phyloP scores from a whole-genome alignment of 2,888 invertebrate genomes.

The Cheilosia grossa region DNA sequence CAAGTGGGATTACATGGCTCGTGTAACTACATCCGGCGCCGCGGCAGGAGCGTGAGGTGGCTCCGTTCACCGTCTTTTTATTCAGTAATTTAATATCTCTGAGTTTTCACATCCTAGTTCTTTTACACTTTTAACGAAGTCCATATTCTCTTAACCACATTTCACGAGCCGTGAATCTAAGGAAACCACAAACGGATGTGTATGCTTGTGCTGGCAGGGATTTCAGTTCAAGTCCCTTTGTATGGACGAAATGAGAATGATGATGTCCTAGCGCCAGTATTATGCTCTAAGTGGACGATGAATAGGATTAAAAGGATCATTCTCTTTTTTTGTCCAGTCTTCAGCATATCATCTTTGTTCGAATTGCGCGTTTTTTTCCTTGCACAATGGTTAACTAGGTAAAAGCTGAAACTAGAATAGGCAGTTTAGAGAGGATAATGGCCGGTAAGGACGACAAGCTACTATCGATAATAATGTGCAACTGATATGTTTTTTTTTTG shows the following conservation, averaged over 20 bases:
- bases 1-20: constrained; percentile 32
- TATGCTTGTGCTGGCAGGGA: constrained; percentile 21
- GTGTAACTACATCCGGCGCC: constrained; percentile 10
- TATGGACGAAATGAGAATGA: constrained; percentile 27
- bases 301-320: constrained; percentile 53
- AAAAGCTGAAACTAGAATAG: constrained; percentile 3
- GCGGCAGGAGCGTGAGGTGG: neutral
- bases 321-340: neutral
- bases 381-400: neutral
- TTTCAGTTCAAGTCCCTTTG: constrained; percentile 21
- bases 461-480: constrained; percentile 24
- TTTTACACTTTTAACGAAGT: constrained; percentile 36
- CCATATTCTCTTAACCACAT: constrained; percentile 15
- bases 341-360: constrained; percentile 17
- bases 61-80: neutral
- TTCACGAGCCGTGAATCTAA: constrained; percentile 30
- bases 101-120: neutral
- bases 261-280: constrained; percentile 59
- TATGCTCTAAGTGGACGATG: constrained; percentile 51
- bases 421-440: constrained; percentile 33
- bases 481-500: neutral
- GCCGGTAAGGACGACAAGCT: constrained; percentile 25
- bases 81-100: constrained; percentile 48
- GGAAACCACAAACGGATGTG: constrained; percentile 33
- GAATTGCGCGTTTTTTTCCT: constrained; percentile 21